Evolutionary conservation across 2,888 invertebrate genomes (phyloP), one percentile per base, ranked within the genome.

Genomic region (Adineta ricciae): DNA sequence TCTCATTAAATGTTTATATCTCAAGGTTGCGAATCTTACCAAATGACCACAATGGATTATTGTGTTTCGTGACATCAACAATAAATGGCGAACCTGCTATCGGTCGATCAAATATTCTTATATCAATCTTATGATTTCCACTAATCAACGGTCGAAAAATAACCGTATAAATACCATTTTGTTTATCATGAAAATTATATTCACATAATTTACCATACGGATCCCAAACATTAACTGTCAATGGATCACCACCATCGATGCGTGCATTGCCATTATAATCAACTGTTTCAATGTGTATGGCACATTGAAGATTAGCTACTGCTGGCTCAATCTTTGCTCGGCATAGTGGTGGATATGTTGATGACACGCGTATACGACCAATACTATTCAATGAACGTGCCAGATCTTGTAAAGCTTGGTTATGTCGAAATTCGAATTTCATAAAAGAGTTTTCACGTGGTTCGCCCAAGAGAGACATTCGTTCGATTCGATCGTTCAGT

Each of bases 401-500:
- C 9, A 90, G 87, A 83, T 89, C 89, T 83, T 88, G 87, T 36
- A 89, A 86, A 9, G 89, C 88, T 83, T 87, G 88, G 86, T 90
- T 90, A 86, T 50, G 46, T 32, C 89, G 88, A 88, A 88, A 90
- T 85, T 95, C 95, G 88, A 95, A 95, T 9, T 94, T 93, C 56
- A 96, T 92, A 91, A 95, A 96, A 11, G 95, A 94, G 91, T 96
- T 96, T 91, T 96, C 96, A 46, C 95, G 91, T 0, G 96, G 96
- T 89, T 96, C 96, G 5, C 94, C 93, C 41, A 96, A 91, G 8
- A 93, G 93, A 2, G 93, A 93, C 41, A 95, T 94, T 83, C 94
- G 93, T 87, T 95, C 95, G 54, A 96, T 91, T 88, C 95, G 93
- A 85, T 94, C 94, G 3, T 94, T 94, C 52, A 96, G 91, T 86